phyloP scores from a whole-genome alignment of 2,113 vertebrate species.

The Hydrochoerus hydrochaeris region DNA sequence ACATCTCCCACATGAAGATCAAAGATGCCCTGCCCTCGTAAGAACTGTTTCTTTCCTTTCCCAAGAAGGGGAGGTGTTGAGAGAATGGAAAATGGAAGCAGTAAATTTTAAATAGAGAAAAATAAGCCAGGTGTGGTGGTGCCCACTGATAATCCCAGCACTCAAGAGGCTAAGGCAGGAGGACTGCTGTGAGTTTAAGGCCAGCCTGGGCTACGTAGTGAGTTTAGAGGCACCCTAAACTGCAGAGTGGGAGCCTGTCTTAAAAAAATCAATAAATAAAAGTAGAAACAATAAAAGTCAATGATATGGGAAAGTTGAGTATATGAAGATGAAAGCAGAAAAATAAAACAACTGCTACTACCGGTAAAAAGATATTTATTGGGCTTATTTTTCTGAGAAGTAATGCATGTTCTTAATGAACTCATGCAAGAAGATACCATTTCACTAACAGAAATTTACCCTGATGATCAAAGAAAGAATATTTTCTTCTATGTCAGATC shows the following conservation, averaged over 20 bases:
- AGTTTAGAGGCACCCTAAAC: neutral
- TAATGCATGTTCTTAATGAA: conserved; percentile 2
- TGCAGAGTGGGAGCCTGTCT: neutral
- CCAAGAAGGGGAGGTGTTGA: neutral
- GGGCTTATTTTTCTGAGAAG: conserved; percentile 39
- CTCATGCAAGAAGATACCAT: neutral
- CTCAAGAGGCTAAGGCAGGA: neutral
- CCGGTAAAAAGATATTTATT: neutral
- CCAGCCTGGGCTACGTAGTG: neutral
- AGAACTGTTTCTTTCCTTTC: conserved; percentile 84
- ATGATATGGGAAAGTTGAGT: neutral
- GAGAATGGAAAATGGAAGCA: neutral
- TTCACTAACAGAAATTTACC: neutral
- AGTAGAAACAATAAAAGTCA: neutral
- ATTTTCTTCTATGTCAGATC: neutral
- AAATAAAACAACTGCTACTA: neutral
- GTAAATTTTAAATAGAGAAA: neutral
- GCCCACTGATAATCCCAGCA: neutral
- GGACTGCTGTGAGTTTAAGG: neutral
- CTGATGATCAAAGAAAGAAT: neutral
- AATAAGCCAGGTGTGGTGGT: neutral
- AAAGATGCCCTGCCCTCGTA: conserved; percentile 98
- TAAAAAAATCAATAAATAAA: neutral
- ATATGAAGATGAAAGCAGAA: neutral
- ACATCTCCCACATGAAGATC: conserved; percentile 98